Conservation (phyloP, 2,888 invertebrate genomes). For the Drosophila limbata region DNA sequence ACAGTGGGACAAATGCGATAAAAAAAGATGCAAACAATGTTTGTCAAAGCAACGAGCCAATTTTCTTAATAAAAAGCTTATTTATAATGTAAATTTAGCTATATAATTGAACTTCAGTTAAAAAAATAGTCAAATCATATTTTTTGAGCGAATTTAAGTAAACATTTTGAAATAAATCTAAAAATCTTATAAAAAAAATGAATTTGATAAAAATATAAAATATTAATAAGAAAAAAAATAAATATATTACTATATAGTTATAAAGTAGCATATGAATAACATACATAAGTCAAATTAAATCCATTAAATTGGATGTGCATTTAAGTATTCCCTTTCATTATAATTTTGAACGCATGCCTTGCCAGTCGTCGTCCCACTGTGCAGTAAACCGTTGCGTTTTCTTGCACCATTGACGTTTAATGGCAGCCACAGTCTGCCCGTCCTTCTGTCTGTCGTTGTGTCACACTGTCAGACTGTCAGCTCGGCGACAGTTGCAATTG, state of each 20-base stretch:
- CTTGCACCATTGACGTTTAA: slow-evolving; percentile 72
- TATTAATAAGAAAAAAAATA: too few species aligned
- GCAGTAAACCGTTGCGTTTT: slow-evolving; percentile 52
- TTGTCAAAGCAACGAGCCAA: background rate
- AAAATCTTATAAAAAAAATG: too few species aligned
- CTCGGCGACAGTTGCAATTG: slow-evolving; percentile 48
- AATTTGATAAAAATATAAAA: too few species aligned
- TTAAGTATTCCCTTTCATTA: background rate
- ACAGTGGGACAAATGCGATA: slow-evolving; percentile 43
- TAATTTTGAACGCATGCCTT: background rate
- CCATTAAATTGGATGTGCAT: too few species aligned
- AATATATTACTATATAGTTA: too few species aligned
- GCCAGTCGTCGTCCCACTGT: slow-evolving; percentile 40
- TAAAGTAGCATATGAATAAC: too few species aligned
- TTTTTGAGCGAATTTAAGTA: too few species aligned
- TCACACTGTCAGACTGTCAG: slow-evolving; percentile 21
- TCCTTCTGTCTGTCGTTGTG: slow-evolving; percentile 18
- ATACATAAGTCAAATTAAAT: too few species aligned
- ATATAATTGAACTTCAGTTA: background rate
- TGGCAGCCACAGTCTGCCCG: slow-evolving; percentile 45
- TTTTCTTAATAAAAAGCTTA: background rate
- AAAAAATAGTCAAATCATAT: too few species aligned
- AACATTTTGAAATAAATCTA: too few species aligned
- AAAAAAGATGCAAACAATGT: background rate
- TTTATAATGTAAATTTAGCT: background rate